Percentiles rank a stretch among this genome's conserved stretches.
These are phyloP conservation scores for Steinernema feltiae DNA, from an alignment of 1,140 invertebrate genomes.

Conservation along the genomic window DNA sequence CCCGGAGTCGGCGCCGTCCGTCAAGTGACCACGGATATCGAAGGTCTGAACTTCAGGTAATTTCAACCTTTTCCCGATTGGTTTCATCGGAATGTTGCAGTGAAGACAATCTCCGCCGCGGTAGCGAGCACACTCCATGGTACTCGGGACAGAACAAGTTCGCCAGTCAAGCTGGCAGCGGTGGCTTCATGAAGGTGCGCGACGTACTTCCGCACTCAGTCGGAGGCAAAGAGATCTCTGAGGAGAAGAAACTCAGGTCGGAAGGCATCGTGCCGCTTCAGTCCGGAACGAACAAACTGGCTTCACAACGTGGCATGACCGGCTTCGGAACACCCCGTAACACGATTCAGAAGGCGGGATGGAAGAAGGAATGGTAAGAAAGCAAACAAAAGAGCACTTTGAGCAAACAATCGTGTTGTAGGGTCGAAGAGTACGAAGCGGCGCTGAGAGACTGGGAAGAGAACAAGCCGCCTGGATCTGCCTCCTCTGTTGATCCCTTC, in stretches of 20 bases:
- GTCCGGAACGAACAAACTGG: constrained; percentile 56
- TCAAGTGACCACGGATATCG: constrained; percentile 55
- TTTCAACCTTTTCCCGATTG: too few species aligned
- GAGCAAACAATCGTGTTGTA: constrained; percentile 24
- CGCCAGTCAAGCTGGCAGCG: constrained; percentile 53
- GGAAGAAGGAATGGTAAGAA: constrained; percentile 57
- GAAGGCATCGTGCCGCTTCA: constrained; percentile 51
- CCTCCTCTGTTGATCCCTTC: constrained; percentile 46
- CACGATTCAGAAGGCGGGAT: constrained; percentile 44
- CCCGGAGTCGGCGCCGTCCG: constrained; percentile 54
- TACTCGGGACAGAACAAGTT: constrained; percentile 58
- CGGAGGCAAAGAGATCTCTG: constrained; percentile 56
- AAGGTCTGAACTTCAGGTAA: constrained; percentile 53
- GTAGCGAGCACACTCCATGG: constrained; percentile 56
- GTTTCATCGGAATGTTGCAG: constrained; percentile 43
- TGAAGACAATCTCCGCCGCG: constrained; percentile 49
- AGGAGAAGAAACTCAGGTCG: constrained; percentile 52
- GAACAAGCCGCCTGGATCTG: constrained; percentile 53
- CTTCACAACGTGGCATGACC: constrained; percentile 56
- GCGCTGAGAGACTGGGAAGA: constrained; percentile 57
- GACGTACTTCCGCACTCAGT: constrained; percentile 56
- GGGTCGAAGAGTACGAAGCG: constrained; percentile 55
- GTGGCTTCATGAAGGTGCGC: constrained; percentile 57
- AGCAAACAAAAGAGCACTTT: neutral
- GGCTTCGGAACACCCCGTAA: constrained; percentile 57